Evolutionary conservation across 2,888 invertebrate species (phyloP), one percentile per base, ranked within the genome.

Genomic region (Plutella xylostella): DNA sequence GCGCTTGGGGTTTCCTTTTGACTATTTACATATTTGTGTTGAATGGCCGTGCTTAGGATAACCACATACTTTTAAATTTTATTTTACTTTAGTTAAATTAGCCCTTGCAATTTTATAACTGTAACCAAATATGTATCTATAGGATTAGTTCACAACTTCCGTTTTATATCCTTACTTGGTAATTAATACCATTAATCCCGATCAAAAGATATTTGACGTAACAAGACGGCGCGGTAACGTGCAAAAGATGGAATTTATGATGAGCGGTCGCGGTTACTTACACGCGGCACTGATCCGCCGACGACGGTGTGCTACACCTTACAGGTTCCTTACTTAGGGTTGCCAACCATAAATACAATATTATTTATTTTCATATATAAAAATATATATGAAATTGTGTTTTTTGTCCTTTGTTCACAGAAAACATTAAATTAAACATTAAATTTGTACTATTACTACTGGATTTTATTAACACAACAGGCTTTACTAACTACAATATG

Each of bases 231-330:
- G 59, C 51, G 21, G 45, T 42, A 42, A 38, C 30, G 46, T 28
- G 31, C 31, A 64, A 65, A 64, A 64, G 58, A 43, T 43, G 38
- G 61, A 67, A 66, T 68, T 64, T 68, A 68, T 68, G 59, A 65
- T 60, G 64, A 64, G 65, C 30, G 33, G 68, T 65, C 61, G 65
- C 61, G 59, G 66, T 65, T 68, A 65, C 63, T 68, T 65, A 65
- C 58, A 63, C 60, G 60, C 55, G 53, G 54, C 57, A n/a, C n/a
- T n/a, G n/a, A n/a, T n/a, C n/a, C n/a, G n/a, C n/a, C n/a, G n/a
- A n/a, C n/a, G 57, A 68, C 60, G 65, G 63, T 63, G 63, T 61
- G 62, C 59, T 57, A 58, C 59, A 63, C 62, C 57, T 62, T 63
- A 65, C 68, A 65, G 65, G 59, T 61, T 50, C 56, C 54, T 45